Evolutionary conservation across 2,797 vertebrate genomes (phyloP).

Genomic region (Carapus acus): DNA sequence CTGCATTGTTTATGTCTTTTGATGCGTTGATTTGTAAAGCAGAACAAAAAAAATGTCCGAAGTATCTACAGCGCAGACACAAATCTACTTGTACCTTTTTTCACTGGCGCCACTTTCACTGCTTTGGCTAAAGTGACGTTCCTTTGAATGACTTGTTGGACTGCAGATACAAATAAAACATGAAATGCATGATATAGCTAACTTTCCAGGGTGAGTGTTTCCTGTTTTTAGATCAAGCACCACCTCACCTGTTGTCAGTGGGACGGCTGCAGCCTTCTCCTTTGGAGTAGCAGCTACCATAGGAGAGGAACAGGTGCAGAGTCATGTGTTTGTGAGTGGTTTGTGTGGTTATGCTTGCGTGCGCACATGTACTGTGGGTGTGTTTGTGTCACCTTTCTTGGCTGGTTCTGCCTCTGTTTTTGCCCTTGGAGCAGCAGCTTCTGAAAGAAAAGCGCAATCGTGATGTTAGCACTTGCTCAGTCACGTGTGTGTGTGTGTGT

Average conservation of each 20-base stretch:
- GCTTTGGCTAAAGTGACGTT: slow-evolving; percentile 48
- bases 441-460: slow-evolving; percentile 34
- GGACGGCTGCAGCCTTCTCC: slow-evolving; percentile 45
- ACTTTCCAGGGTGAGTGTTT: neutral
- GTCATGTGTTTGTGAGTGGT: neutral
- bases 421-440: slow-evolving; percentile 35
- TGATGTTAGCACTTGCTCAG: neutral
- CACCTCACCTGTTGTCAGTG: slow-evolving; percentile 50
- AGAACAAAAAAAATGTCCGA: neutral
- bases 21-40: slow-evolving; percentile 26
- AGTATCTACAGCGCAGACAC: too few relatives aligned
- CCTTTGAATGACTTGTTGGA: slow-evolving; percentile 23
- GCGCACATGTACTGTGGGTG: too few relatives aligned
- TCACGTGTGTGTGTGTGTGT: neutral
- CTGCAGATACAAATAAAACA: slow-evolving; percentile 22
- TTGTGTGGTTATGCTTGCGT: too few relatives aligned
- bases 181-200: neutral
- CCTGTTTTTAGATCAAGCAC: neutral
- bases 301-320: slow-evolving; percentile 6
- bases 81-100: slow-evolving; percentile 45
- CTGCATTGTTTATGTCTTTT: slow-evolving; percentile 32
- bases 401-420: slow-evolving; percentile 41
- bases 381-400: slow-evolving; percentile 61
- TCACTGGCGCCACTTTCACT: slow-evolving; percentile 50
- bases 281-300: slow-evolving; percentile 42